Base-by-base conservation (phyloP, 2,113 vertebrate species). In the Puntigrus tetrazona region DNA sequence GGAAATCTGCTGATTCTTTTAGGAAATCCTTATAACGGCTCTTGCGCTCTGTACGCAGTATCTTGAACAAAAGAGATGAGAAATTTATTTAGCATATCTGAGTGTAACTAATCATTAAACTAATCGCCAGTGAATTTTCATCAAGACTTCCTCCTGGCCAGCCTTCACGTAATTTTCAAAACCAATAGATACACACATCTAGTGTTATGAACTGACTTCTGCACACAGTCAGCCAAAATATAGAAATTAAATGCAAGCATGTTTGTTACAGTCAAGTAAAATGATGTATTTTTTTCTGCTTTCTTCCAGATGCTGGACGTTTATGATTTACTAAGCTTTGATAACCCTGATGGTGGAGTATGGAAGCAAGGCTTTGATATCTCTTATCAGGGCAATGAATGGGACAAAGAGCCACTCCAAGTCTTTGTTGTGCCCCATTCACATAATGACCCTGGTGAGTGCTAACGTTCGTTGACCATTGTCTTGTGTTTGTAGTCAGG, bases 351-450 rank as follows among this genome's bases (percentile, higher is more conserved):
- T 87, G 97, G 97, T 59, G 97, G 97, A 0, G 95, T 95, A 85
- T 98, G 97, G 97, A 98, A 98, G 85, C 97, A 98, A 92, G 97
- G 97, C 11, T 98, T 98, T 59, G 95, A 97, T 52, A 97, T 98
- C 87, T 90, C 88, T 7, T 98, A 98, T 87, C 87, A 90, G 20
- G 91, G 92, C 29, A 86, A 96, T 29, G 96, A 98, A 73, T 97
- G 97, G 97, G 95, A 96, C 41, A 81, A 79, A 47, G 93, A 96
- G 82, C 95, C 95, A 0, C 95, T 98, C 85, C 96, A 97, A 72
- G 93, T 98, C 72, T 96, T 97, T 86, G 94, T 98, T 57, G 95
- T 98, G 36, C 97, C 97, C 82, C 97, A 98, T 86, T 98, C 97
- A 0, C 97, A 98, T 91, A 98, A 98, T 78, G 97, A 98, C 90